Evolutionary conservation across 2,113 vertebrate species (phyloP).

Genomic region (Cranoglanis bouderius): DNA sequence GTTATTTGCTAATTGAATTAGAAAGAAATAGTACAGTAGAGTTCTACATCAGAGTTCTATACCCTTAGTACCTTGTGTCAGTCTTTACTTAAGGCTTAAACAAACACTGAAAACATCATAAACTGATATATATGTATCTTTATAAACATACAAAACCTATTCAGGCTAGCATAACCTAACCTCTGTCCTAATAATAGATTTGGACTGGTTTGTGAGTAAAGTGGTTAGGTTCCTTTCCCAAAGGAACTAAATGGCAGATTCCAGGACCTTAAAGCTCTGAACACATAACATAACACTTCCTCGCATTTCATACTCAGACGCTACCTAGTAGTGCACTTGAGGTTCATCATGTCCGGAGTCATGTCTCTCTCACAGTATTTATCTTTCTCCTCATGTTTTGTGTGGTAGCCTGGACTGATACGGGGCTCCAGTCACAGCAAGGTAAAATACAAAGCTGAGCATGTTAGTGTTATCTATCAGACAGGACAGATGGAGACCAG

Average conservation of each 20-base stretch:
- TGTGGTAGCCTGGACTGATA: neutral
- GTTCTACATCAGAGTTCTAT: neutral
- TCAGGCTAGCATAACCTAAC: neutral
- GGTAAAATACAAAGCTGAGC: neutral
- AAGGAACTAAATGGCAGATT: neutral
- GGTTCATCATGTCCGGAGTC: neutral
- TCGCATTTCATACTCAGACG: neutral
- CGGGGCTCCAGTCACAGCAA: conserved; percentile 26
- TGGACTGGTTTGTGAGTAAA: neutral
- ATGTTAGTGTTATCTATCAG: conserved; percentile 45
- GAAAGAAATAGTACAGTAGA: neutral
- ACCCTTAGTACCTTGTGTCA: neutral
- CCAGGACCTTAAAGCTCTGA: neutral
- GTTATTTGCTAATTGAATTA: neutral
- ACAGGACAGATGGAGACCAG: conserved; percentile 47
- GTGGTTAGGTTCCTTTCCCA: neutral
- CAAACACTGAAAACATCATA: neutral
- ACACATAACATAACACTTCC: neutral
- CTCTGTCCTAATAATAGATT: neutral
- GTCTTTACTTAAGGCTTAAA: neutral
- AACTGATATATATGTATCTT: neutral
- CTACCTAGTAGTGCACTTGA: neutral
- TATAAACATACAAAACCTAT: neutral
- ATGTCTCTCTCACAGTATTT: neutral
- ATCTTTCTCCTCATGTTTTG: neutral